Evolutionary conservation across 2,888 invertebrate species (phyloP), one percentile per base, ranked within the genome.

Genomic region (Coremacera marginata): DNA sequence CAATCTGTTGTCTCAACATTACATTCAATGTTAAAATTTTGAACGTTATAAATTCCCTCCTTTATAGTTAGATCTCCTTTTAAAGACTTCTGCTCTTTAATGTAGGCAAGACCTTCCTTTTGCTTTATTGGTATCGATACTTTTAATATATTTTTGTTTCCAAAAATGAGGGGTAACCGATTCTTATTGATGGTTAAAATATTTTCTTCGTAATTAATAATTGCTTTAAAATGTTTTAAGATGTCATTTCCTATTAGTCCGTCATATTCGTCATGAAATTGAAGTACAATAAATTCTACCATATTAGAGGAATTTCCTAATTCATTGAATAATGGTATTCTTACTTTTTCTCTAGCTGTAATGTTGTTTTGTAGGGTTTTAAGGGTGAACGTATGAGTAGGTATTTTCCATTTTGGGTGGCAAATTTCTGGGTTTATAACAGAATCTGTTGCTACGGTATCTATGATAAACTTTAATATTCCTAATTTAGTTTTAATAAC

Each of bases 231-330:
- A 60, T 49, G 72, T 75, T 55, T 70, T 9, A 79, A 60, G 57
- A 77, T 11, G 34, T 77, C 78, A 27, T 80, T 79, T 0, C 80
- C 79, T 51, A 79, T 75, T 52, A 80, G 11, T 0, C 79, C 79
- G 49, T 80, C 75, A 44, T 79, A 79, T 11, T 67, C 67, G 25
- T 78, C 70, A 49, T 80, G 78, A 22, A 79, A 80, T 55, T 76
- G 25, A 31, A 57, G 34, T 7, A 79, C 70, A 37, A 49, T 68
- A 68, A 78, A 77, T 75, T 79, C 76, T 11, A 74, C 49, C 22
- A 44, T 16, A 51, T 75, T 31, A 51, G 49, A 16, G 22, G 73
- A n/a, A 22, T 70, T 75, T 3, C 77, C 77, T n/a, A 78, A 70
- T 74, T 80, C 76, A 8, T 70, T 22, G 16, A 76, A 78, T 5